phyloP scores from a whole-genome alignment of 2,888 invertebrate genomes.

The Clistopyga incitator region DNA sequence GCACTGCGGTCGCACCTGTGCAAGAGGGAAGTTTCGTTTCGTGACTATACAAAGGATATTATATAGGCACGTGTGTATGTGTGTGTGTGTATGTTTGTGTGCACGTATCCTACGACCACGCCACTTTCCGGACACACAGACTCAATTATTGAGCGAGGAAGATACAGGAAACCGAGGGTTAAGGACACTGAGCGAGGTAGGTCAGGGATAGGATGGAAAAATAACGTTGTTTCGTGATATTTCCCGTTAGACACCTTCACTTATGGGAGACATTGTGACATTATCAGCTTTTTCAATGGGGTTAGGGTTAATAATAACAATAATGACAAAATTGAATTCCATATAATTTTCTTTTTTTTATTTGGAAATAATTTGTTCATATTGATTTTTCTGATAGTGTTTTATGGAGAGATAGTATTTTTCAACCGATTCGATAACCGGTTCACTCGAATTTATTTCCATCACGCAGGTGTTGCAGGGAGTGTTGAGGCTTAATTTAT shows the following conservation, averaged over 20 bases:
- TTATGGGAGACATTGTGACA: too few species aligned
- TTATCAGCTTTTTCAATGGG: neutral
- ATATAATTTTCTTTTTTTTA: too few species aligned
- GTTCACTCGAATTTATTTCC: slow-evolving; percentile 45
- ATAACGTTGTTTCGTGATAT: neutral
- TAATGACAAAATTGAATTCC: too few species aligned
- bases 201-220: slow-evolving; percentile 39
- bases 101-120: slow-evolving; percentile 4
- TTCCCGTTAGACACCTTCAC: neutral
- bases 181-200: slow-evolving; percentile 43
- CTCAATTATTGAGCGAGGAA: slow-evolving; percentile 47
- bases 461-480: slow-evolving; percentile 28
- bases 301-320: too few species aligned
- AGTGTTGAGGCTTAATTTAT: slow-evolving; percentile 4
- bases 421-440: neutral
- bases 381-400: neutral
- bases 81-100: too few species aligned
- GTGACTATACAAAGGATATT: slow-evolving; percentile 42
- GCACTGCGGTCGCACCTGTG: slow-evolving; percentile 34
- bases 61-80: slow-evolving; percentile 12
- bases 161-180: slow-evolving; percentile 42
- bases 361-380: neutral
- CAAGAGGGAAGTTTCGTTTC: slow-evolving; percentile 36
- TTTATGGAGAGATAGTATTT: neutral
- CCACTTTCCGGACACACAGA: slow-evolving; percentile 40